Evolutionary conservation across 2,797 vertebrate genomes (phyloP), one percentile per base, ranked within the genome.

Genomic region (Gorsachius magnificus): DNA sequence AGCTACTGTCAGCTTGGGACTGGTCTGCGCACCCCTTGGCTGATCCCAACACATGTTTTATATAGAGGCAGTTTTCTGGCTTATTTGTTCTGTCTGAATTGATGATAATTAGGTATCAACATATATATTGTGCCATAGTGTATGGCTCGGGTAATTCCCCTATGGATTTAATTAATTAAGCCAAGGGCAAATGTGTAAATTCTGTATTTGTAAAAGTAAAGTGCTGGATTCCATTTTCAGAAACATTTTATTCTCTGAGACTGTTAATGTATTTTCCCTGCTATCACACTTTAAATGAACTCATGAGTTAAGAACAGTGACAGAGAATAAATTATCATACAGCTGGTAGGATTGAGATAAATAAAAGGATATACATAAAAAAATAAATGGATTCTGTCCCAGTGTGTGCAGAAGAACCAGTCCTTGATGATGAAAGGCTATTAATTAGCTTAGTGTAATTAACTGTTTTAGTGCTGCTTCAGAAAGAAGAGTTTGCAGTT

Each of bases 251-350:
- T 95, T 93, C 89, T 95, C 84, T 81, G 87, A 80, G 97, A 82
- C 93, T 93, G 89, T 82, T 96, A 93, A 96, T 96, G 51, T 65
- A 90, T 87, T 95, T 92, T 72, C 74, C 81, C 56, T 88, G 90
- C 80, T 95, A 93, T 94, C 89, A 28, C 94, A 82, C 91, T 94
- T 96, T 83, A 90, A 95, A 89, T 94, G 90, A 95, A 97, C 95
- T 94, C 89, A 51, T 77, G 90, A 97, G 93, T 96, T 96, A 95
- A 95, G 88, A 96, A 93, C 70, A 96, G 91, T 94, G 94, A 93
- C 95, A 94, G 92, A 96, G 97, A 94, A 96, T 96, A 96, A 97
- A 97, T 97, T 97, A 95, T 89, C 87, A 81, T 95, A 90, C 89
- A 87, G 95, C 94, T 94, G 80, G 86, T 93, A 94, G 85, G 89